Base-by-base conservation (phyloP, 1,140 invertebrate genomes). In the Popillia japonica region DNA sequence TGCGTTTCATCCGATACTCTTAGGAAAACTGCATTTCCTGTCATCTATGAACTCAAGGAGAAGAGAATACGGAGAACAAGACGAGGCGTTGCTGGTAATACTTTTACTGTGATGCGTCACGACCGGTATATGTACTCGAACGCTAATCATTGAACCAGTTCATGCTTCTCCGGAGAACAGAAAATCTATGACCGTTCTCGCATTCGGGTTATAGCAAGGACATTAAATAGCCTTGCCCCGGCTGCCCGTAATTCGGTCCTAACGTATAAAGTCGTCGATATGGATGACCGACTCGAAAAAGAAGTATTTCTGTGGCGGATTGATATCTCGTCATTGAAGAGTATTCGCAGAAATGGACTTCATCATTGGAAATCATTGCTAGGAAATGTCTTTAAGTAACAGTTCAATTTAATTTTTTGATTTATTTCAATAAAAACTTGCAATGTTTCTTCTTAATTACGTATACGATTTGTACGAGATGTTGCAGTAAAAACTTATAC, bases 151-250 rank as follows among this genome's bases (percentile, higher is more conserved):
- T 68, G 61, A 68, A 68, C 61, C 61, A 68, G 61, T 68, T 68
- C 61, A 68, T 68, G 61, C 61, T 68, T 34, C 61, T 68, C 61
- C 61, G 22, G 61, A 68, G 61, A 68, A 68, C 61, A 68, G 61
- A 68, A n/a, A 68, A 68, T 68, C 61, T 68, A 68, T 68, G 61
- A 68, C 61, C 61, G 61, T 20, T 68, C n/a, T n/a, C 61, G 61
- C 27, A 22, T 34, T 14, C 22, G 61, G 61, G 61, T 68, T 68
- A 68, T 14, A 68, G 61, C 61, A 68, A 68, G 61, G 61, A 68
- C 61, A 68, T 68, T 20, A 27, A 68, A 68, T 68, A 68, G 22
- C 61, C 61, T 68, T 68, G 61, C 22, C 27, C 17, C 22, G 17
- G 61, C 61, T 14, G 61, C 22, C 22, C 17, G 20, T 10, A 10